Base-by-base conservation (phyloP, 2,113 vertebrate genomes). In the Syngnathus floridae region DNA sequence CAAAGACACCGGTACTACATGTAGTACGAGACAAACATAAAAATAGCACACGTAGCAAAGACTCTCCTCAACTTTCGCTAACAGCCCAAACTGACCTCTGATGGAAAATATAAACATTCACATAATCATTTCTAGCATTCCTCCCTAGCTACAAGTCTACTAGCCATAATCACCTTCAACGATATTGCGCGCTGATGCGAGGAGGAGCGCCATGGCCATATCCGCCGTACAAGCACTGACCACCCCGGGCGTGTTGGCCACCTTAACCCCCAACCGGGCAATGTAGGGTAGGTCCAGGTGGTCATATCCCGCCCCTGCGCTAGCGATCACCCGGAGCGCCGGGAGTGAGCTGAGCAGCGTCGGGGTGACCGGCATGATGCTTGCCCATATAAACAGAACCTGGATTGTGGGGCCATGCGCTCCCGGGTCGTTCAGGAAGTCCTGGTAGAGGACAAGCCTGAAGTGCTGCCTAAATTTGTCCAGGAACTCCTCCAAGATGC, bases 251-350 rank as follows among this genome's bases (percentile, higher is more conserved):
- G 91, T 93, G 84, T 92, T 91, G 80, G 90, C 76, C 67, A 93
- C 86, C 84, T 90, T 93, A 45, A 93, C 81, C 0, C 91, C 92
- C 16, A 87, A 89, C 57, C 70, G 86, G 8, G 70, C 78, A 31
- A 93, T 85, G 78, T 92, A 79, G 3, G 87, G 81, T 77, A 93
- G 70, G 41, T 95, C 86, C 52, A 94, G 80, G 80, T 93, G 93
- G 82, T 94, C 86, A 0, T 92, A 79, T 56, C 93, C 93, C 31
- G 83, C 92, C 1, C 93, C 94, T 7, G 69, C 72, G 3, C 66
- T 93, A 73, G 82, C 84, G 36, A 94, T 68, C 0, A 92, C 85
- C 75, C 90, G 93, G 67, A 95, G 79, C 0, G 80, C 79, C 0
- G 92, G 91, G 1, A 93, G 80, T 6, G 61, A 84, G 1, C 4